Conservation (phyloP, 2,888 invertebrate species). For the Meandrusa payeni region DNA sequence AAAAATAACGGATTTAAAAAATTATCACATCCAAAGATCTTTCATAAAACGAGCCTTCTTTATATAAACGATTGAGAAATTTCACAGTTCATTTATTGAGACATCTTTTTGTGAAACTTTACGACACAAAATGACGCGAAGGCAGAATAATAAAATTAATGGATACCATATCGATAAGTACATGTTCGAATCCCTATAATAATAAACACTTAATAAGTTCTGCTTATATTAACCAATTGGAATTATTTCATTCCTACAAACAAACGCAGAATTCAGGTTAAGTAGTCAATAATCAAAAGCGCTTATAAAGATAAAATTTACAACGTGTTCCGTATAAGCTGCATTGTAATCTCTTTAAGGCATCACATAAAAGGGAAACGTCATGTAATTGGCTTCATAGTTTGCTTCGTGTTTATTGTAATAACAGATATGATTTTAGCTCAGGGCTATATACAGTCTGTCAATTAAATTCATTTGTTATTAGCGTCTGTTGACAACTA, state of each 20-base stretch:
- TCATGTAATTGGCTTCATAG: constrained; percentile 24
- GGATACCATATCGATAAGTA: constrained; percentile 10
- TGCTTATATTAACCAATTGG: constrained; percentile 12
- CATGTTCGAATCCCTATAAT: constrained; percentile 10
- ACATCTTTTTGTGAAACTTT: constrained; percentile 14
- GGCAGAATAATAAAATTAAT: constrained; percentile 16
- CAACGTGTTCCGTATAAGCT: constrained; percentile 22
- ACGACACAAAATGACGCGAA: constrained; percentile 7
- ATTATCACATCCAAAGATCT: constrained; percentile 1
- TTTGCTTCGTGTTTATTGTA: constrained; percentile 16
- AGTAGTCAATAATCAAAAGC: constrained; percentile 24
- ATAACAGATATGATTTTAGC: constrained; percentile 17
- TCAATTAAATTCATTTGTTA: constrained; percentile 1
- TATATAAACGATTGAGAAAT: constrained; percentile 11
- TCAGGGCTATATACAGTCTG: background rate
- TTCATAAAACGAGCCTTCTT: too few relatives aligned
- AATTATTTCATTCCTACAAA: constrained; percentile 22
- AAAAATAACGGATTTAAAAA: constrained; percentile 7
- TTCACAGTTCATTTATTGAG: constrained; percentile 19
- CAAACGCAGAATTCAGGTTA: constrained; percentile 22
- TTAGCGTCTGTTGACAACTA: background rate
- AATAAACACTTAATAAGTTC: constrained; percentile 24
- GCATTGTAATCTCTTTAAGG: constrained; percentile 25
- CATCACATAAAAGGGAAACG: constrained; percentile 21
- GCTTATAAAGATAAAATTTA: constrained; percentile 24